These are phyloP conservation scores for Carollia perspicillata DNA, from an alignment of 2,113 vertebrate species.

Conservation along the genomic window DNA sequence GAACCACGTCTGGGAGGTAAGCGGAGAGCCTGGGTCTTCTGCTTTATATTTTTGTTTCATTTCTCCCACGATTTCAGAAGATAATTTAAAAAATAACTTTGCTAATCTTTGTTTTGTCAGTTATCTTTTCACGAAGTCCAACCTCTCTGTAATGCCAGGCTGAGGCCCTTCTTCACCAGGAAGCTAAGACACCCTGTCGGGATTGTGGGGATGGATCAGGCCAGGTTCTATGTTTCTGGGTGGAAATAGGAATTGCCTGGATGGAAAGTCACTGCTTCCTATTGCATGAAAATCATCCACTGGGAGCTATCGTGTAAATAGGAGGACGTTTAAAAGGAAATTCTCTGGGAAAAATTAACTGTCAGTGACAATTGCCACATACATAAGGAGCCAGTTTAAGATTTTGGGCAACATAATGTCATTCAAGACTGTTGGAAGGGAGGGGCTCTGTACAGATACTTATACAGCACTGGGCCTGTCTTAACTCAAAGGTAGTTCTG, in stretches of 20 bases:
- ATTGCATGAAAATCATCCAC: conserved; percentile 95
- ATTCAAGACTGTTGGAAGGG: conserved; percentile 94
- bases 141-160: conserved; percentile 94
- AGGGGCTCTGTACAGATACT: conserved; percentile 94
- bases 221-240: conserved; percentile 94
- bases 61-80: conserved; percentile 93
- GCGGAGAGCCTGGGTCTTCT: conserved; percentile 90
- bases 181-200: conserved; percentile 93
- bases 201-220: conserved; percentile 94
- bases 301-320: conserved; percentile 97
- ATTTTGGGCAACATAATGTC: conserved; percentile 53
- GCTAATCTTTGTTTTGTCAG: conserved; percentile 90
- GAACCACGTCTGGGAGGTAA: conserved; percentile 90
- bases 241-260: conserved; percentile 82
- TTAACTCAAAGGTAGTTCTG: conserved; percentile 95
- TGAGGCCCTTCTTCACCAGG: conserved; percentile 95
- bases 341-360: conserved; percentile 93
- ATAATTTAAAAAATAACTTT: conserved; percentile 96
- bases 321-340: conserved; percentile 95
- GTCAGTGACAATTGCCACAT: conserved; percentile 95
- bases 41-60: conserved; percentile 93
- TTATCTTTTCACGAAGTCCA: conserved; percentile 94
- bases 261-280: conserved; percentile 95
- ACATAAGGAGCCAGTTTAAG: background rate
- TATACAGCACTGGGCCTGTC: conserved; percentile 96